Evolutionary conservation across 2,888 invertebrate genomes (phyloP), one percentile per base, ranked within the genome.

Genomic region (Hemithea aestivaria): DNA sequence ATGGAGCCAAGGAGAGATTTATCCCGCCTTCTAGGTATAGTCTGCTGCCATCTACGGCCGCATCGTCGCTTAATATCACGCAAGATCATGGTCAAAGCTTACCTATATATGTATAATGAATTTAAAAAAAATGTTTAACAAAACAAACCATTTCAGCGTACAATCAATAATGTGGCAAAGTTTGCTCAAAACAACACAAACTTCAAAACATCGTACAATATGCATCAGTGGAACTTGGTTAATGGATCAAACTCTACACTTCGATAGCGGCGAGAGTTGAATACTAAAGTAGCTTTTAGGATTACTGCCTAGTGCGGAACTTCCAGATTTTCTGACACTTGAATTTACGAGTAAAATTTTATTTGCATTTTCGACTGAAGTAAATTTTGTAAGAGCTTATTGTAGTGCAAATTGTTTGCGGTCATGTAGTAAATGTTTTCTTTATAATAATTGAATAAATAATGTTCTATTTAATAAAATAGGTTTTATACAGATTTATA

Each of bases 171-270:
- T 32, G 4, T 20, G 7, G 6, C 24, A 10, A 16, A 8, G 7
- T 7, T 33, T 21, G n/a, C 7, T 34, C 11, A 10, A 8, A 32
- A 21, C 8, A 8, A 36, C 11, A 5, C 10, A 20, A 9, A 12
- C 5, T 30, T 34, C 30, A 5, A 34, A 25, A 27, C 27, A 6
- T 40, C 25, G 24, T 37, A 35, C 27, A 42, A 27, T 23, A 43
- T 41, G 36, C 30, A 40, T 26, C 28, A 31, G 22, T 35, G 35
- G 34, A 45, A 48, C 35, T 49, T 41, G 30, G 48, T 39, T 51
- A 49, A 51, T 56, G 38, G 56, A 53, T 54, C 48, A 52, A 42
- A 56, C 59, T 56, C 48, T 45, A 57, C 59, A 58, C 47, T 45
- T 44, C 25, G 35, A 34, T 36, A 27, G 24, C 21, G 32, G 40